phyloP scores from a whole-genome alignment of 1,140 invertebrate species.

The Apis dorsata region DNA sequence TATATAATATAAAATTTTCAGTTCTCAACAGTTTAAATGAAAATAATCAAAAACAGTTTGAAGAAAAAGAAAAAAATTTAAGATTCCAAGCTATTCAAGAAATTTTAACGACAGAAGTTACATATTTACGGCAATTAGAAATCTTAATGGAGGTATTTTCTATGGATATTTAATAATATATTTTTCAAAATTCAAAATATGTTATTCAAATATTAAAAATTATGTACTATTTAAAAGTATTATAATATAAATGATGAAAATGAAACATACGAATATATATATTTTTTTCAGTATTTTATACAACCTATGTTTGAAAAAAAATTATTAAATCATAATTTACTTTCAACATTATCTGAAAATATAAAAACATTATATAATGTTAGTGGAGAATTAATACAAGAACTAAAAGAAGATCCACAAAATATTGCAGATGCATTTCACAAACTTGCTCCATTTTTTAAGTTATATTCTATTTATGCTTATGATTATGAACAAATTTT shows the following conservation, averaged over 20 bases:
- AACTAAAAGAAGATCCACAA: constrained; percentile 82
- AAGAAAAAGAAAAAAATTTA: constrained; percentile 77
- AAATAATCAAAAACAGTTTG: constrained; percentile 74
- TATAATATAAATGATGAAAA: not conserved
- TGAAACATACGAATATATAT: not conserved
- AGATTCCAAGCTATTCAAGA: constrained; percentile 83
- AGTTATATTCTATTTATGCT: constrained; percentile 89
- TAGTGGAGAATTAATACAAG: constrained; percentile 84
- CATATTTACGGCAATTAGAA: constrained; percentile 86
- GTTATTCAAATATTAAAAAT: too few species aligned
- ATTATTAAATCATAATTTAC: constrained; percentile 81
- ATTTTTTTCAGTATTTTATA: constrained; percentile 83
- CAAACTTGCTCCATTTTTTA: constrained; percentile 88
- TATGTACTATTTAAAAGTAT: too few species aligned
- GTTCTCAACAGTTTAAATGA: constrained; percentile 80
- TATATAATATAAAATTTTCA: constrained; percentile 60
- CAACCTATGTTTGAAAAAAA: constrained; percentile 83
- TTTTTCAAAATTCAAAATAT: too few species aligned
- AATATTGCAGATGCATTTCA: constrained; percentile 85
- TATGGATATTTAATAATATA: constrained; percentile 29
- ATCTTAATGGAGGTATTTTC: constrained; percentile 82
- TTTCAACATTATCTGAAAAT: constrained; percentile 85
- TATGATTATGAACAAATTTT: constrained; percentile 86
- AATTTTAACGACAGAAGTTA: constrained; percentile 86
- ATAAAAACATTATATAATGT: constrained; percentile 87